These are phyloP conservation scores for Rhamnusium bicolor DNA, from an alignment of 2,888 invertebrate genomes.

Conservation along the genomic window DNA sequence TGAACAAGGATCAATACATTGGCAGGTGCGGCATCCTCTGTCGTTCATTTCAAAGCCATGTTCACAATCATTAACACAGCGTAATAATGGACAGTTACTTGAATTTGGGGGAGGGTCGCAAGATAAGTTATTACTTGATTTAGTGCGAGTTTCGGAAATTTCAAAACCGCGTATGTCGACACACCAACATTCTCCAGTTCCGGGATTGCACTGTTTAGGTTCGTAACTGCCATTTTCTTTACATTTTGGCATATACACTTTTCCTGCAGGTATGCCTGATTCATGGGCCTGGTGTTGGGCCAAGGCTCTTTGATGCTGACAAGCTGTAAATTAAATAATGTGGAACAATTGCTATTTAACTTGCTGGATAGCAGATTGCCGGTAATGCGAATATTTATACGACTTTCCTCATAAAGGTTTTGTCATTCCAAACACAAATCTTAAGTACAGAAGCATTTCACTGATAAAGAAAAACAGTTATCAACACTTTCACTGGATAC, in stretches of 20 bases:
- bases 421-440: too few species aligned
- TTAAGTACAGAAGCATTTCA: too few species aligned
- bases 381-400: too few species aligned
- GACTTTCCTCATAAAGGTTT: too few species aligned
- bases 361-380: too few species aligned
- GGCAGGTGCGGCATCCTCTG: conserved; percentile 82
- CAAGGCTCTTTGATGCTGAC: conserved; percentile 76
- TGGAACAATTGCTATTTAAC: background rate
- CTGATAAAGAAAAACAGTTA: too few species aligned
- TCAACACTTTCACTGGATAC: too few species aligned
- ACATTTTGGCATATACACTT: conserved; percentile 84
- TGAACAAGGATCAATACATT: conserved; percentile 85
- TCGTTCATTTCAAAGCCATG: conserved; percentile 77
- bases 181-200: conserved; percentile 85
- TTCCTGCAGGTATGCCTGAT: conserved; percentile 83
- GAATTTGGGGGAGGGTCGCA: conserved; percentile 69
- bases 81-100: conserved; percentile 68
- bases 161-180: conserved; percentile 84
- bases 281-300: conserved; percentile 79
- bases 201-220: conserved; percentile 81
- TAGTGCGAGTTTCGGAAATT: conserved; percentile 78
- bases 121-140: conserved; percentile 64
- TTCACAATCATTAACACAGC: conserved; percentile 75
- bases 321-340: conserved; percentile 69
- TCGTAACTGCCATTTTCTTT: conserved; percentile 80